Percentiles rank a stretch among this genome's conserved stretches.
Conservation (phyloP, 2,888 invertebrate genomes). For the Harpalus rufipes region DNA sequence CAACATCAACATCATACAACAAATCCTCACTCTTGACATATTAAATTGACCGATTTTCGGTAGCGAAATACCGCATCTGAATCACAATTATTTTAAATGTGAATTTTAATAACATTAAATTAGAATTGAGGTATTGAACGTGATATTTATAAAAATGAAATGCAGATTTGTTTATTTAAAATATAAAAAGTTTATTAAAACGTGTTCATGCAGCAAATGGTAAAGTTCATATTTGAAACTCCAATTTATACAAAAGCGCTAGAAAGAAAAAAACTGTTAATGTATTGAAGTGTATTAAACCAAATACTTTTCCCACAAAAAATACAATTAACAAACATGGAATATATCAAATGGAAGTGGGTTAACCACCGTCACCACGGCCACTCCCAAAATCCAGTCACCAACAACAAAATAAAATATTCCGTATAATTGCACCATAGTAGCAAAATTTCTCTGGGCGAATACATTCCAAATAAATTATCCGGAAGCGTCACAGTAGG, state of each 20-base stretch:
- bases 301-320: slow-evolving; percentile 1
- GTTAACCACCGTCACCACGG: not conserved
- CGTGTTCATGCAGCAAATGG: not conserved
- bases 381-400: slow-evolving; percentile 31
- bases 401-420: slow-evolving; percentile 32
- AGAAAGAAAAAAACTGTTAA: not conserved
- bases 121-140: not conserved
- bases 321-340: not conserved
- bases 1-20: too few relatives aligned
- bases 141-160: not conserved
- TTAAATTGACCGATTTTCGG: too few relatives aligned
- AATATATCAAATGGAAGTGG: not conserved
- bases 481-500: slow-evolving; percentile 25
- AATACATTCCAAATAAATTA: slow-evolving; percentile 47
- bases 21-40: too few relatives aligned
- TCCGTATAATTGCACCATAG: slow-evolving; percentile 23
- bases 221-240: not conserved
- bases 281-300: not conserved
- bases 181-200: slow-evolving; percentile 2
- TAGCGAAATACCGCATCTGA: too few relatives aligned
- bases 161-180: not conserved
- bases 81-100: too few relatives aligned
- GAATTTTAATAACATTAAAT: too few relatives aligned
- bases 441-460: slow-evolving; percentile 29
- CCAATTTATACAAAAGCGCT: not conserved